Base-by-base conservation (phyloP, 2,797 vertebrate genomes). In the Propithecus perrieri region DNA sequence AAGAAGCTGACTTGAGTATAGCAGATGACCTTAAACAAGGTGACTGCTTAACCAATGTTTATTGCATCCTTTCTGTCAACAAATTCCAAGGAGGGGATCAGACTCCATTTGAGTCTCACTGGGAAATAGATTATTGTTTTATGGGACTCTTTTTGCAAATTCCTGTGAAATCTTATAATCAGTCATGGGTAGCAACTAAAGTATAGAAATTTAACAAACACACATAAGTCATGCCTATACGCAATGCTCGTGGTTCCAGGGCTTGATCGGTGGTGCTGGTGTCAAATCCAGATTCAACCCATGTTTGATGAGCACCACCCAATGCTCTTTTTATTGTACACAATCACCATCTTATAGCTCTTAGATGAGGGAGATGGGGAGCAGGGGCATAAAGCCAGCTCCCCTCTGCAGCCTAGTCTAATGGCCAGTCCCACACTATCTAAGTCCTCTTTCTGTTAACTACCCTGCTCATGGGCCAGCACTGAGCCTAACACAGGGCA, bases 91-190 rank as follows among this genome's bases (percentile, higher is more conserved):
- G 24, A 93, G 46, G 69, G 88, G 22, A 81, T 59, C 69, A 59
- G 74, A 75, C 92, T 90, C 26, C 46, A n/a, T 59, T 80, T 67
- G 63, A 67, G 50, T 95, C 53, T 95, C 48, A 7, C 14, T 50
- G 53, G 74, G 75, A 97, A 95, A 95, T 12, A 96, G 63, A 59
- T 94, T 89, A 59, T 76, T 90, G 41, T 94, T 97, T 96, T 86
- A 84, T 50, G 91, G 41, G 50, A 80, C 33, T 72, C 75, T 71
- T 95, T 50, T 93, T 94, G 85, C 71, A 91, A 92, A 91, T 87
- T n/a, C 46, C 50, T 83, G n/a, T 46, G 65, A 97, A 90, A 59
- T 80, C 53, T 38, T 48, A 61, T 46, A 30, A 61, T 93, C 83
- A 95, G 72, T 91, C 83, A 79, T 8, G 28, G 67, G 69, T 61